Conservation (phyloP, 1,140 invertebrate genomes). For the Globodera ellingtonae region DNA sequence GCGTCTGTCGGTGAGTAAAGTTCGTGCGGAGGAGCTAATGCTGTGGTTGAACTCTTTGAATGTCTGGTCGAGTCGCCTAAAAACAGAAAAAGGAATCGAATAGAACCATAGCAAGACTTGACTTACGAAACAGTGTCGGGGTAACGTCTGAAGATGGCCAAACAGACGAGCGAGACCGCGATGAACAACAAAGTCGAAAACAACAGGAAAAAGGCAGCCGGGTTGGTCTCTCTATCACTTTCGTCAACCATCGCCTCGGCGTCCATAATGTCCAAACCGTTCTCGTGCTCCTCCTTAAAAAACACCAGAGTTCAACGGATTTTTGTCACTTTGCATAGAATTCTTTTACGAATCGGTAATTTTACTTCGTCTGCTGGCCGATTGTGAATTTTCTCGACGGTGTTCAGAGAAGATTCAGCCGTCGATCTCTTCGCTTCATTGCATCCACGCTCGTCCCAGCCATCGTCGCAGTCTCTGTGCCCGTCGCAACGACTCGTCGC, state of each 20-base stretch:
- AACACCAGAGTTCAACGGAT: not conserved
- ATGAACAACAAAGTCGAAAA: not conserved
- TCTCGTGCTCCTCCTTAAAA: not conserved
- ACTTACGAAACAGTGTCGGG: constrained; percentile 12
- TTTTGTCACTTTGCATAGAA: no score
- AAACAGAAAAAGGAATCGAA: not conserved
- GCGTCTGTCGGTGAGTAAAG: not conserved
- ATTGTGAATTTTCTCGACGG: no score
- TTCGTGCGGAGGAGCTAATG: not conserved
- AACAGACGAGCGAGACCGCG: not conserved
- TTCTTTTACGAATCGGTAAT: no score
- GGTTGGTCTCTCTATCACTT: not conserved
- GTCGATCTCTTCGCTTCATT: not conserved
- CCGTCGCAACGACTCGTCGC: constrained; percentile 16
- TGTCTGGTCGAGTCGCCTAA: not conserved
- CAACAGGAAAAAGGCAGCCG: not conserved
- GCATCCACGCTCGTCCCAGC: constrained; percentile 9
- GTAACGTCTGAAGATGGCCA: not conserved
- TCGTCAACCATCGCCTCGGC: constrained; percentile 5
- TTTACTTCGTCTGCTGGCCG: no score
- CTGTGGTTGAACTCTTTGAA: not conserved
- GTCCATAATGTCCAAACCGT: no score
- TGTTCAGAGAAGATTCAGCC: no score
- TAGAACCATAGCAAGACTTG: no score
- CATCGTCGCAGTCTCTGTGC: not conserved